A percentile compares a stretch with the other conserved stretches of the same genome.
phyloP scores from a whole-genome alignment of 2,113 vertebrate species.

The Dermatemys mawii region DNA sequence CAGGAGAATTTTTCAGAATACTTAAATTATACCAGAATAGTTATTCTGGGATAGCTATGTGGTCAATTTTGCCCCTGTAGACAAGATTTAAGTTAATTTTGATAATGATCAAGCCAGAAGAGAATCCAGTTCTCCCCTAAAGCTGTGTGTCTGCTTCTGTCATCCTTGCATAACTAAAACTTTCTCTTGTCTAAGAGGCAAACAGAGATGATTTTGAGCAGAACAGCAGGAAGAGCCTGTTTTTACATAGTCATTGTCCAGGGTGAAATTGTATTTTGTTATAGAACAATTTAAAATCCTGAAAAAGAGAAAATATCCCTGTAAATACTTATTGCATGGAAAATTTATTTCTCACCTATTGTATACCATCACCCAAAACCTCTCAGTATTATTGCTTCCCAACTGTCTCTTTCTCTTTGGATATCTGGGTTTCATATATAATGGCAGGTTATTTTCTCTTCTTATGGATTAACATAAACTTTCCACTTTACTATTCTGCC shows the following conservation, averaged over 20 bases:
- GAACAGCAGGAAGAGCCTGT: background rate
- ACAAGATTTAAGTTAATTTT: background rate
- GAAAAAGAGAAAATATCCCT: background rate
- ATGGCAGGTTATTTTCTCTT: background rate
- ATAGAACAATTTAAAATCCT: background rate
- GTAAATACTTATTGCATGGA: background rate
- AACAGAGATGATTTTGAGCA: background rate
- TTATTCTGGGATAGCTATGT: background rate
- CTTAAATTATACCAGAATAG: background rate
- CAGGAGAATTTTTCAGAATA: background rate
- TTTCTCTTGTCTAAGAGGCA: background rate
- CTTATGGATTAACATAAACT: background rate
- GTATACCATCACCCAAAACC: background rate
- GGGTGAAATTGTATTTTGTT: background rate
- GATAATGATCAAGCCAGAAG: background rate
- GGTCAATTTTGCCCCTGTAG: background rate
- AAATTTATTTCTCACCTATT: background rate
- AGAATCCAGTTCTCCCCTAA: background rate
- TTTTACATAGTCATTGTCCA: background rate
- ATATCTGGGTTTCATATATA: background rate
- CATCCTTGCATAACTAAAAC: background rate
- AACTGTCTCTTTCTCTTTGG: background rate
- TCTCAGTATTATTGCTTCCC: background rate
- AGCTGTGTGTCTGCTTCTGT: background rate
- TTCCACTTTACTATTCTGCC: background rate